Percentiles rank a stretch among this genome's conserved stretches.
Evolutionary conservation across 2,888 invertebrate species (phyloP).

Genomic region (Mongoloraphidia duomilia): DNA sequence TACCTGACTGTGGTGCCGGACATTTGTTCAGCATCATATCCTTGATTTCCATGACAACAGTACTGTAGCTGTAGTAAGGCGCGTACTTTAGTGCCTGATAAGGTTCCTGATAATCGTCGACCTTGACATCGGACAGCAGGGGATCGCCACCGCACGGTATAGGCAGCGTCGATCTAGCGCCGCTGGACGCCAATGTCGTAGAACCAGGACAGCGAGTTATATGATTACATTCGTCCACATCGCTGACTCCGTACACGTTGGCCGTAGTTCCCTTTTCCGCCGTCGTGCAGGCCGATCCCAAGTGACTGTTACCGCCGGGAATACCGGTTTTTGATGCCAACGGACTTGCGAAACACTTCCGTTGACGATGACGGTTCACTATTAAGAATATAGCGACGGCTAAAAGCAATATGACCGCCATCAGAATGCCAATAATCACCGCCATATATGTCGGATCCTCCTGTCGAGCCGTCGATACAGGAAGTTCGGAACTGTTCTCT

Average conservation of each 20-base stretch:
- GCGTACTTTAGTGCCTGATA: constrained; percentile 62
- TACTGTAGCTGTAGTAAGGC: constrained; percentile 62
- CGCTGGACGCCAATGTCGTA: constrained; percentile 29
- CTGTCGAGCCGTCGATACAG: constrained; percentile 51
- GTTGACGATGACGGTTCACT: constrained; percentile 52
- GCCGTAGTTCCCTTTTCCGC: constrained; percentile 31
- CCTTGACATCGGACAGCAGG: constrained; percentile 43
- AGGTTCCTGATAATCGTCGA: constrained; percentile 66
- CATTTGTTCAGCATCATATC: constrained; percentile 42
- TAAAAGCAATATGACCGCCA: constrained; percentile 55
- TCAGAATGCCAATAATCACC: constrained; percentile 62
- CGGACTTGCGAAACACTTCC: constrained; percentile 60
- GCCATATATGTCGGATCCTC: constrained; percentile 61
- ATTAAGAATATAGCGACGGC: constrained; percentile 59
- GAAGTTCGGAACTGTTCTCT: constrained; percentile 36
- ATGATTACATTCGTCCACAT: constrained; percentile 42
- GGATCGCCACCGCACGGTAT: constrained; percentile 38
- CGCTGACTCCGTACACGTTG: constrained; percentile 41
- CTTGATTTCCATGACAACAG: constrained; percentile 61
- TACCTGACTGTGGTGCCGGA: constrained; percentile 22
- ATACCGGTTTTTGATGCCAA: constrained; percentile 42
- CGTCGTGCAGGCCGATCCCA: constrained; percentile 28
- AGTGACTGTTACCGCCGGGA: constrained; percentile 28
- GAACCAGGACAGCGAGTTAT: constrained; percentile 3
- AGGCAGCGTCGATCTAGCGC: constrained; percentile 34